A percentile compares a stretch with the other conserved stretches of the same genome.
Conservation (phyloP, 2,797 vertebrate genomes). For the Periophthalmus magnuspinnatus region DNA sequence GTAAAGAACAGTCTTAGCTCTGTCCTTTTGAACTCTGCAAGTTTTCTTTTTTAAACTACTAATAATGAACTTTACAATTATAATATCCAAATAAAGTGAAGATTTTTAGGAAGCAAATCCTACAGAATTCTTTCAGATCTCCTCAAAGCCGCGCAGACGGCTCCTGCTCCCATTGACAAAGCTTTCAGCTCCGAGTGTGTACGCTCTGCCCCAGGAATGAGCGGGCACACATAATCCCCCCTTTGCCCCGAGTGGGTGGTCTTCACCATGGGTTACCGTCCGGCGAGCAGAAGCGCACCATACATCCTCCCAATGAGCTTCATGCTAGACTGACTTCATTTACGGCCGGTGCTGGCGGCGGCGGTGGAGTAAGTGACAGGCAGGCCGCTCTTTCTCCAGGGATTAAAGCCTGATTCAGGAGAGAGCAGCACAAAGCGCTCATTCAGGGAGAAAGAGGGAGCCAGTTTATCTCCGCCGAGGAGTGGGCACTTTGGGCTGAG, state of each 20-base stretch:
- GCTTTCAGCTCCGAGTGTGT: conserved; percentile 57
- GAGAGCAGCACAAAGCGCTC: conserved; percentile 75
- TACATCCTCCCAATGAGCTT: conserved; percentile 85
- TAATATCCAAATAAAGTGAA: conserved; percentile 42
- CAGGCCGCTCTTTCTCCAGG: conserved; percentile 77
- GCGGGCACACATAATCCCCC: conserved; percentile 80
- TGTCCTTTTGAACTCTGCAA: conserved; percentile 5
- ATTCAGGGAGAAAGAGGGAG: conserved; percentile 74
- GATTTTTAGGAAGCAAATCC: conserved; percentile 44
- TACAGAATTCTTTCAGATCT: conserved; percentile 39
- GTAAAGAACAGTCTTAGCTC: background rate
- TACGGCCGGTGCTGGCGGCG: conserved; percentile 78
- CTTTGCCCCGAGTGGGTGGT: conserved; percentile 86
- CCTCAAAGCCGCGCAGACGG: conserved; percentile 56
- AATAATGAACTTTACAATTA: conserved; percentile 56
- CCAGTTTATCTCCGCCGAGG: conserved; percentile 69
- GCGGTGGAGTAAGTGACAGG: conserved; percentile 78
- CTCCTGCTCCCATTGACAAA: conserved; percentile 48
- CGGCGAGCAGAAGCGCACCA: conserved; percentile 55
- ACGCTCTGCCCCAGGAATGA: conserved; percentile 76
- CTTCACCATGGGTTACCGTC: conserved; percentile 81
- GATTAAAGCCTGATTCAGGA: conserved; percentile 83
- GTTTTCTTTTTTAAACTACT: conserved; percentile 36
- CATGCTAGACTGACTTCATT: conserved; percentile 87
- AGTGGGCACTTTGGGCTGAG: conserved; percentile 69